phyloP scores from a whole-genome alignment of 2,888 invertebrate genomes.

The Tinea pellionella region DNA sequence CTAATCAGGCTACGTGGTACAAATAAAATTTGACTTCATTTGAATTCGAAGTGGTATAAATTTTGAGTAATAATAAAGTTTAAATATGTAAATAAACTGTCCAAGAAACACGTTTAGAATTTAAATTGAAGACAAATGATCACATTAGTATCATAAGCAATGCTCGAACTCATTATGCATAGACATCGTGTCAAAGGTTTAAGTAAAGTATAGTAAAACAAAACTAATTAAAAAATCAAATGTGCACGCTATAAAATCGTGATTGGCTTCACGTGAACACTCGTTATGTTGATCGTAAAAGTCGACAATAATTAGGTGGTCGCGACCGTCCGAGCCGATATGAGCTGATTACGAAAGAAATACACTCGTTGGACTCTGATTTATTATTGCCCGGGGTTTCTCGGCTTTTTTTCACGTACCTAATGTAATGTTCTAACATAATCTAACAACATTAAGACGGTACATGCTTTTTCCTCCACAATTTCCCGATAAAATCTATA shows the following conservation, averaged over 20 bases:
- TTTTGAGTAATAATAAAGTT: not conserved
- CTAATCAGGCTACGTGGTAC: slow-evolving; percentile 19
- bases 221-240: slow-evolving; percentile 52
- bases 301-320: slow-evolving; percentile 67
- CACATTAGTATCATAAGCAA: not conserved
- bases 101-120: slow-evolving; percentile 5
- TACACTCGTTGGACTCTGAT: slow-evolving; percentile 63
- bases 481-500: too few relatives aligned
- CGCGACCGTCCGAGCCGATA: slow-evolving; percentile 61
- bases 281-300: slow-evolving; percentile 66
- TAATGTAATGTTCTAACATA: not conserved
- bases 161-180: not conserved
- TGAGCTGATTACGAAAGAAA: slow-evolving; percentile 68
- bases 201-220: not conserved
- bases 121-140: not conserved
- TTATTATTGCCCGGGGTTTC: slow-evolving; percentile 52
- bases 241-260: slow-evolving; percentile 56
- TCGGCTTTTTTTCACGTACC: slow-evolving; percentile 34
- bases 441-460: not conserved
- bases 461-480: too few relatives aligned
- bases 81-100: slow-evolving; percentile 5
- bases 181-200: slow-evolving; percentile 11
- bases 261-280: slow-evolving; percentile 67
- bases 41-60: not conserved
- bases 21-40: not conserved